These are phyloP conservation scores for Tachuris rubrigastra DNA, from an alignment of 2,113 vertebrate species.

Conservation along the genomic window DNA sequence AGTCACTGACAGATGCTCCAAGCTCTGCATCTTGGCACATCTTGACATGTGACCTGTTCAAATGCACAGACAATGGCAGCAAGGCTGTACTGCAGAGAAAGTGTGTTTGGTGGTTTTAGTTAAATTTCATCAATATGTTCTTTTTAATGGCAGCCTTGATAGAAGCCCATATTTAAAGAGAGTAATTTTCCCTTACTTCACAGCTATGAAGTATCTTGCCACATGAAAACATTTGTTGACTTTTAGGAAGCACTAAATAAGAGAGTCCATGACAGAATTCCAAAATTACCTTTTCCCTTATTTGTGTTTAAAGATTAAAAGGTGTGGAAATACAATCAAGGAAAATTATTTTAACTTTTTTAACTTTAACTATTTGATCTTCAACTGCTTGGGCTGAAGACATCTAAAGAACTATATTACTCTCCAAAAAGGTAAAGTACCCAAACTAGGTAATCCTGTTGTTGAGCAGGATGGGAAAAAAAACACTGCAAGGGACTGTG, in stretches of 20 bases:
- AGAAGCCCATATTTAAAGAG: not conserved
- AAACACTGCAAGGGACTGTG: not conserved
- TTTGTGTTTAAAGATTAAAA: not conserved
- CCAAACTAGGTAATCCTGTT: not conserved
- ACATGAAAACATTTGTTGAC: not conserved
- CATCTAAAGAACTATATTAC: not conserved
- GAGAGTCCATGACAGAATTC: not conserved
- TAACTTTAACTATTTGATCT: not conserved
- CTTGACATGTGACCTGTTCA: accelerated
- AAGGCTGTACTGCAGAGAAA: not conserved
- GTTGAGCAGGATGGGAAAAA: not conserved
- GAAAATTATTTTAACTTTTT: not conserved
- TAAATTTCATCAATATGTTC: not conserved
- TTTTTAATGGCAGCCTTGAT: not conserved
- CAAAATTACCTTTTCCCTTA: not conserved
- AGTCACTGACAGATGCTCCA: not conserved
- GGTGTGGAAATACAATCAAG: not conserved
- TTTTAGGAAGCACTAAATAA: not conserved
- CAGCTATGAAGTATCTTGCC: not conserved
- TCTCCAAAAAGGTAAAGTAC: not conserved
- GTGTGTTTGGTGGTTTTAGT: not conserved
- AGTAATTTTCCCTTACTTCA: not conserved
- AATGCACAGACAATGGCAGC: not conserved
- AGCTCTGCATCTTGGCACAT: not conserved
- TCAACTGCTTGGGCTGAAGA: not conserved